These are phyloP conservation scores for Hippocampus zosterae DNA, from an alignment of 2,113 vertebrate species.

Conservation along the genomic window DNA sequence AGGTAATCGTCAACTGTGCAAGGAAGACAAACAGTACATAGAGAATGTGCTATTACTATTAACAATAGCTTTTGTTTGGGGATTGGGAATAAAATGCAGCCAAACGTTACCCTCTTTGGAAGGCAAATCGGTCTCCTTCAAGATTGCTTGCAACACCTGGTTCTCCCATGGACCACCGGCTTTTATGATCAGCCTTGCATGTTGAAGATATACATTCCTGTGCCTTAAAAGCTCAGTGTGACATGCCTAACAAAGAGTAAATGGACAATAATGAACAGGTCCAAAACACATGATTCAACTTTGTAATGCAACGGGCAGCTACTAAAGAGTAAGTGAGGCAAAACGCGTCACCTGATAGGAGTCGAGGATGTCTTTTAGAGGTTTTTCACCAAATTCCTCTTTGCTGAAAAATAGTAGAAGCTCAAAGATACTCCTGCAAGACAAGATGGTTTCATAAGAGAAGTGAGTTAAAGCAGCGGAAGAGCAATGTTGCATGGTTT, in stretches of 20 bases:
- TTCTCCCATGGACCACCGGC: constrained; percentile 94
- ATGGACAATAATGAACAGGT: background rate
- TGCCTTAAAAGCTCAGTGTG: constrained; percentile 83
- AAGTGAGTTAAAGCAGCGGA: background rate
- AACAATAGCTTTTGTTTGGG: background rate
- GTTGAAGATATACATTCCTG: constrained; percentile 86
- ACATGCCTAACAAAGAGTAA: constrained; percentile 76
- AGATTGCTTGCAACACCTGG: constrained; percentile 86
- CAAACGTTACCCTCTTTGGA: constrained; percentile 73
- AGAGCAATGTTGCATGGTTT: background rate
- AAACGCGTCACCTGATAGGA: constrained; percentile 83
- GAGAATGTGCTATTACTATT: background rate
- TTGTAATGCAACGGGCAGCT: background rate
- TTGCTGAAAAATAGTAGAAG: constrained; percentile 96
- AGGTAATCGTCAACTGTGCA: constrained; percentile 86
- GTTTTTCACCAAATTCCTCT: constrained; percentile 94
- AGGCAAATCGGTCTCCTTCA: constrained; percentile 80
- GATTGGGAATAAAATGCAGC: background rate
- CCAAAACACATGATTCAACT: background rate
- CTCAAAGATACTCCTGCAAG: constrained; percentile 94
- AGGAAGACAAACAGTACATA: background rate
- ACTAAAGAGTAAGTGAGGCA: background rate
- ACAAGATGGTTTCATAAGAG: background rate
- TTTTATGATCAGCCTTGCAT: constrained; percentile 88
- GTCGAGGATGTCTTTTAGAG: constrained; percentile 93